Base-by-base conservation (phyloP, 2,797 vertebrate species). In the Microctenopoma lineatum region DNA sequence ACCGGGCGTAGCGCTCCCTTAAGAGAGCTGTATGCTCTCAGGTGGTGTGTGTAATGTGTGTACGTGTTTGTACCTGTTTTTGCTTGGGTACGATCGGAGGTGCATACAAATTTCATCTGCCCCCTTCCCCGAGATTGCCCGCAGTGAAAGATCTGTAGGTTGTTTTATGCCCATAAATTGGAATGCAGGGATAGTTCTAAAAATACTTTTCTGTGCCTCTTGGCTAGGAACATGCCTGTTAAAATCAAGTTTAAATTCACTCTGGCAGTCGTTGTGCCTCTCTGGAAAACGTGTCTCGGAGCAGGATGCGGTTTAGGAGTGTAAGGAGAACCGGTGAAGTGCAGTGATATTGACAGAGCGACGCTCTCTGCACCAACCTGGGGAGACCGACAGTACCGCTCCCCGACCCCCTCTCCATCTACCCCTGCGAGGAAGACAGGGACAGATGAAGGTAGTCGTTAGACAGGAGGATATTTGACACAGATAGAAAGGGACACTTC, bases 171-270 rank as follows among this genome's bases (percentile, higher is more conserved):
- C 92, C 91, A 91, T 90, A 91, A 93, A 92, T 93, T 91, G 88
- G 81, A 89, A 91, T 92, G 92, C 88, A 80, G 92, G 84, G 87
- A 92, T 89, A 87, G 86, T 92, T 93, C 92, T 93, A 94, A 93
- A 94, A 94, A 94, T 94, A 94, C 80, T 91, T 90, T 80, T 72
- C 77, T 66, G 77, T 90, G 90, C 92, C 93, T 91, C 83, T 83
- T 60, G 91, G 93, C 90, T 42, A 89, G 83, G 90, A 93, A 93
- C 91, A 92, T 93, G 93, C 93, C 93, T 94, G 91, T 93, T 94
- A 92, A 92, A 91, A 93, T 94, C 92, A 93, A 92, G 90, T 93
- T 92, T 91, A 92, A 92, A 92, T 93, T 91, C 90, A 92, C 88
- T 91, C 90, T 89, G 92, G 84, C 92, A 91, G 92, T 92, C 90